phyloP scores from a whole-genome alignment of 2,113 vertebrate species.

The Dasyprocta punctata region DNA sequence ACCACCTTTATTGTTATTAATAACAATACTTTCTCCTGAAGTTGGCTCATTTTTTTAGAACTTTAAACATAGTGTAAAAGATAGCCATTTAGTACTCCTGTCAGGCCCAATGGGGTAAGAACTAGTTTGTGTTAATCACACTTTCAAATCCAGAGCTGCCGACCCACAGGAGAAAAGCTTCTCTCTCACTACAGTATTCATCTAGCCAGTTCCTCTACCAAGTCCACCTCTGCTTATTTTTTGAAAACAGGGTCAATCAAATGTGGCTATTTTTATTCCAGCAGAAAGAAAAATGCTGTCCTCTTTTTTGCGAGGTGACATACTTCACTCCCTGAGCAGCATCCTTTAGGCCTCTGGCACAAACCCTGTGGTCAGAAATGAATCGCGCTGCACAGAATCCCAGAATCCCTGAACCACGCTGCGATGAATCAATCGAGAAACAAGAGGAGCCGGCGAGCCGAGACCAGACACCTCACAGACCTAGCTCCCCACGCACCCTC shows the following conservation, averaged over 20 bases:
- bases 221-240: background rate
- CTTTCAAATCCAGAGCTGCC: background rate
- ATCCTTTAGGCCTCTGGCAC: background rate
- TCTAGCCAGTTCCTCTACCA: background rate
- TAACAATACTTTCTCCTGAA: background rate
- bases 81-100: background rate
- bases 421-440: background rate
- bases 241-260: background rate
- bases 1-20: background rate
- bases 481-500: background rate
- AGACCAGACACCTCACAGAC: background rate
- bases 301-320: background rate
- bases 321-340: background rate
- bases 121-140: background rate
- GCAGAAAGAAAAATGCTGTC: background rate
- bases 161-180: rapidly evolving
- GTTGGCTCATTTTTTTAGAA: background rate
- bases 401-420: background rate
- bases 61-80: constrained; percentile 8
- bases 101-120: background rate
- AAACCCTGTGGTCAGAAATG: background rate
- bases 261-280: background rate
- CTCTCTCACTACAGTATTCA: background rate
- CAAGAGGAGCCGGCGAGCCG: background rate
- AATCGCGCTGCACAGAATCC: background rate